Evolutionary conservation across 2,797 vertebrate genomes (phyloP), one percentile per base, ranked within the genome.

Genomic region (Bovichtus variegatus): DNA sequence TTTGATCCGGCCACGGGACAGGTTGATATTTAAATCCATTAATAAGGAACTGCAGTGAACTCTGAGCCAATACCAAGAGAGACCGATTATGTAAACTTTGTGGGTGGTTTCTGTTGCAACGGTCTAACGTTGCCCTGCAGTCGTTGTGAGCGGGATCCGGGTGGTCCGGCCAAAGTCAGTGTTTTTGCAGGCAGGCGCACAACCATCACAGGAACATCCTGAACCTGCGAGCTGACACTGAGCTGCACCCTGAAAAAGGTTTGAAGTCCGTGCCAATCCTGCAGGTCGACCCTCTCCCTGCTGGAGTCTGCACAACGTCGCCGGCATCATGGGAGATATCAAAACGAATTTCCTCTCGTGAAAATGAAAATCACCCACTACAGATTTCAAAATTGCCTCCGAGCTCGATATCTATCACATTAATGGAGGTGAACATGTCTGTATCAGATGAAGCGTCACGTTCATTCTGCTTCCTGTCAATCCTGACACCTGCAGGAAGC

Each of bases 121-220:
- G 62, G 65, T 81, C 59, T 76, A 60, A 74, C 34, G 57, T 74
- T 40, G 31, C 49, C 61, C 46, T 51, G 79, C 65, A 80, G 51
- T 76, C 49, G 23, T 60, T 74, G 61, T 76, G 71, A 77, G 43
- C 34, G 8, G 61, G 47, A 73, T 76, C 63, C 9, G n/a, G 82
- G 68, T 69, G 76, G 73, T 82, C 81, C 6, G 61, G 64, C 66
- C 77, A 74, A 62, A 83, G 29, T 77, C 60, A 0, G 67, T 85
- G 86, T 87, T 88, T 72, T 84, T 84, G 58, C 78, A 74, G 84
- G 81, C 81, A 67, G 76, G 13, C 68, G 1, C 63, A 76, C 82
- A 88, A 58, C 19, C 75, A 78, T 82, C 82, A 79, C 55, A 86
- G 67, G 61, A 71, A 77, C 70, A 68, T 70, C 80, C 73, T 68